A percentile compares a stretch with the other conserved stretches of the same genome.
Conservation (phyloP, 2,888 invertebrate genomes). For the Andrena camellia region DNA sequence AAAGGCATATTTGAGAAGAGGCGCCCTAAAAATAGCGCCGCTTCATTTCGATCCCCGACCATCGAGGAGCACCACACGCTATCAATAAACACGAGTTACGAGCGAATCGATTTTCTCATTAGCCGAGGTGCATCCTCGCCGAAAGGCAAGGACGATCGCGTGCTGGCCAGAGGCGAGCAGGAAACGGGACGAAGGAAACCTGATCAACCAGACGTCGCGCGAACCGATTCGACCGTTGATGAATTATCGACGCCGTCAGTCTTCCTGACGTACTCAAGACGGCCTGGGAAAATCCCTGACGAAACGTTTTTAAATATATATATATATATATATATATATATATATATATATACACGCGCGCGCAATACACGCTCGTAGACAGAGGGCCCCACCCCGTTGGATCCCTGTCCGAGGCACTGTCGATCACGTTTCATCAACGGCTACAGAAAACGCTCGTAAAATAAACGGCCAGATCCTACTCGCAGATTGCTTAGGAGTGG, state of each 20-base stretch:
- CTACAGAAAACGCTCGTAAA: slow-evolving; percentile 51
- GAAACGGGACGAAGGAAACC: not conserved
- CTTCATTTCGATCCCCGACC: slow-evolving; percentile 17
- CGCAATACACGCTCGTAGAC: slow-evolving; percentile 8
- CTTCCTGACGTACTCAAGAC: slow-evolving; percentile 65
- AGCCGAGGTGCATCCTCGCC: slow-evolving; percentile 38
- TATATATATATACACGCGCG: not conserved
- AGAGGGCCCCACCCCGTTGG: slow-evolving; percentile 43
- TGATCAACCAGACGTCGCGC: not conserved
- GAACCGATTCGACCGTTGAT: slow-evolving; percentile 43
- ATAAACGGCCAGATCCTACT: slow-evolving; percentile 22
- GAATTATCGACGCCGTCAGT: slow-evolving; percentile 59
- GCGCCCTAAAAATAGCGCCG: slow-evolving; percentile 31
- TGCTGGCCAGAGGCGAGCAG: not conserved
- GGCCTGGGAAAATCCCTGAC: slow-evolving; percentile 75
- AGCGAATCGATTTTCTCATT: slow-evolving; percentile 56
- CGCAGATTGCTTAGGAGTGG: slow-evolving; percentile 23
- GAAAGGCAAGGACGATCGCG: slow-evolving; percentile 25
- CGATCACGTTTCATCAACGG: slow-evolving; percentile 72
- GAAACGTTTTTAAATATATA: slow-evolving; percentile 76
- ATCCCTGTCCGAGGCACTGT: slow-evolving; percentile 64
- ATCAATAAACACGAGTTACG: slow-evolving; percentile 58
- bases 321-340: not conserved
- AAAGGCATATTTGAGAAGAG: slow-evolving; percentile 45
- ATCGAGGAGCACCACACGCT: slow-evolving; percentile 6